A percentile compares a stretch with the other conserved stretches of the same genome.
These are phyloP conservation scores for Chlorodrepanis virens DNA, from an alignment of 2,113 vertebrate species.

Conservation along the genomic window DNA sequence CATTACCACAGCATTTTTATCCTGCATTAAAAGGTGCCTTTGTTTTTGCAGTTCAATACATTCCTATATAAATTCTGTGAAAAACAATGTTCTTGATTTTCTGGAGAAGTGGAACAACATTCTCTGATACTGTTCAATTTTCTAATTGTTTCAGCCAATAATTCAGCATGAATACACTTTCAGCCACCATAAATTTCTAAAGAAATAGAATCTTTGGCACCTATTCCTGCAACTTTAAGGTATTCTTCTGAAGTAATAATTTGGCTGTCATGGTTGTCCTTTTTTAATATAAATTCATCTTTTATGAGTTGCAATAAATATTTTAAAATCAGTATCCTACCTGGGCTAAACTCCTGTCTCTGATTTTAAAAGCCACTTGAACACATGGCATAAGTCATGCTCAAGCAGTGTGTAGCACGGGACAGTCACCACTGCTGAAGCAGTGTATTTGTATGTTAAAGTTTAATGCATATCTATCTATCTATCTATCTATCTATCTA, in stretches of 20 bases:
- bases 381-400: background rate
- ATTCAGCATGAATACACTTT: background rate
- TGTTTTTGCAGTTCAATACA: constrained; percentile 8
- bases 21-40: background rate
- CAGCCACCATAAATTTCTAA: background rate
- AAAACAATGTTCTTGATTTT: constrained; percentile 18
- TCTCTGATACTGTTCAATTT: background rate
- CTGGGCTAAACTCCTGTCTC: background rate
- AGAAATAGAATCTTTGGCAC: background rate
- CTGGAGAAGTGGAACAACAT: background rate
- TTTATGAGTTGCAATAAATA: background rate
- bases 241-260: background rate
- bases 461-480: background rate
- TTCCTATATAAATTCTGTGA: background rate
- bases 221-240: background rate
- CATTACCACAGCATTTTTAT: background rate
- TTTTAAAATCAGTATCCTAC: background rate
- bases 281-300: background rate
- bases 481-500: too few species aligned
- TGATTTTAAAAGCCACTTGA: background rate
- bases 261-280: background rate
- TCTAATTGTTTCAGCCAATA: background rate
- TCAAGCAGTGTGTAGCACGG: background rate
- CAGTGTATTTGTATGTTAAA: background rate
- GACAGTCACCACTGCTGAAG: background rate